Base-by-base conservation (phyloP, 2,797 vertebrate species). In the Brachymystax lenok region DNA sequence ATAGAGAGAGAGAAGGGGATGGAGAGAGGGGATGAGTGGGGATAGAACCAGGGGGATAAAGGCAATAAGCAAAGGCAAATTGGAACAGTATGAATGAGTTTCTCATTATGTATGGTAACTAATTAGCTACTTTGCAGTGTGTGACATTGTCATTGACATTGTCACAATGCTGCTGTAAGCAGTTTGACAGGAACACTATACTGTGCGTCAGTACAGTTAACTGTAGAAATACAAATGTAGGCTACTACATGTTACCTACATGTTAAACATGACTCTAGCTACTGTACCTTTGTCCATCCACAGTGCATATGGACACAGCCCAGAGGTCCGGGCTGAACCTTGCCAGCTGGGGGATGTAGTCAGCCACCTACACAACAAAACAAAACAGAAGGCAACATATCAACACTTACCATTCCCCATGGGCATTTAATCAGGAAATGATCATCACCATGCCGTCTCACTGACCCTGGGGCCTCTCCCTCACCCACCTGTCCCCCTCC, bases 241-340 rank as follows among this genome's bases (percentile, higher is more conserved):
- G 8, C 10, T 46, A 46, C 40, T 46, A 46, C 40, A 46, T 46
- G 40, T 12, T 46, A 1, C 0, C 40, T 46, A 10, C 40, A 12
- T 12, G 40, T 46, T 12, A 46, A 46, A 46, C 40, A 12, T 10
- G 40, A 46, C 2, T 46, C 3, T 33, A 69, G 35, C 33, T 69
- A 50, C 5, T 10, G 91, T 90, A 99, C 98, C 98, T 97, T 87
- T 99, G 98, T 82, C 98, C 98, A 67, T 99, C 98, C 0, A 99
- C 97, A 6, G 98, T 99, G 93, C 98, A 99, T 80, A 99, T 93
- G 7, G 98, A 95, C 6, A 97, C 97, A 4, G 94, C 97, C 98
- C 98, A 99, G 84, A 99, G 92, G 88, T 99, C 97, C 0, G 97
- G 97, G 83, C 97, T 98, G 94, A 99, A 99, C 82, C 98, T 98